Evolutionary conservation across 2,113 vertebrate genomes (phyloP).

Genomic region (Catagonus wagneri): DNA sequence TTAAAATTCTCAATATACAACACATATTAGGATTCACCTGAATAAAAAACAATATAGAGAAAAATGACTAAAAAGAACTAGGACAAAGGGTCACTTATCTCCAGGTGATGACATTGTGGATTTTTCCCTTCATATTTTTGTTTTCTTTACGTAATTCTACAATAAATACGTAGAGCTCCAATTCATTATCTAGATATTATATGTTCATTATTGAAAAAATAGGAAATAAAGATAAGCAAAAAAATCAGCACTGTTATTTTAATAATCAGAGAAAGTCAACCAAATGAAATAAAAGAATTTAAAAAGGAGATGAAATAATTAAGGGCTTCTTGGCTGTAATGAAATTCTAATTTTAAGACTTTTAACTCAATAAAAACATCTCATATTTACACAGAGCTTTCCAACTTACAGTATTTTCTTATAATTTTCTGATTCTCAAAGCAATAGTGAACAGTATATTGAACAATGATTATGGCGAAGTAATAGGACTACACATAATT

Average conservation of each 20-base stretch:
- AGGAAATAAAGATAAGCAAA: background rate
- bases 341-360: conserved; percentile 1
- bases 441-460: background rate
- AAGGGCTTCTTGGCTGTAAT: background rate
- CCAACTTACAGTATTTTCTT: conserved; percentile 8
- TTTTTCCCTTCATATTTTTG: background rate
- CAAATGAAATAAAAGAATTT: background rate
- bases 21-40: background rate
- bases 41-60: background rate
- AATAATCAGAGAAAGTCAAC: conserved; percentile 5
- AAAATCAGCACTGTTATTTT: conserved; percentile 5
- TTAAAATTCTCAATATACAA: background rate
- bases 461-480: background rate
- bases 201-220: background rate
- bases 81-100: background rate
- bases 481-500: background rate
- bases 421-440: background rate
- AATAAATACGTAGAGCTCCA: background rate
- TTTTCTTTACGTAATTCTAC: background rate
- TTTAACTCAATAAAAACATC: background rate
- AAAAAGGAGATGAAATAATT: conserved; percentile 14
- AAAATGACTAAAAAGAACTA: background rate
- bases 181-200: background rate
- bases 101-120: background rate
- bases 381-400: background rate